Base-by-base conservation (phyloP, 2,888 invertebrate species). In the Eristalis tenax region DNA sequence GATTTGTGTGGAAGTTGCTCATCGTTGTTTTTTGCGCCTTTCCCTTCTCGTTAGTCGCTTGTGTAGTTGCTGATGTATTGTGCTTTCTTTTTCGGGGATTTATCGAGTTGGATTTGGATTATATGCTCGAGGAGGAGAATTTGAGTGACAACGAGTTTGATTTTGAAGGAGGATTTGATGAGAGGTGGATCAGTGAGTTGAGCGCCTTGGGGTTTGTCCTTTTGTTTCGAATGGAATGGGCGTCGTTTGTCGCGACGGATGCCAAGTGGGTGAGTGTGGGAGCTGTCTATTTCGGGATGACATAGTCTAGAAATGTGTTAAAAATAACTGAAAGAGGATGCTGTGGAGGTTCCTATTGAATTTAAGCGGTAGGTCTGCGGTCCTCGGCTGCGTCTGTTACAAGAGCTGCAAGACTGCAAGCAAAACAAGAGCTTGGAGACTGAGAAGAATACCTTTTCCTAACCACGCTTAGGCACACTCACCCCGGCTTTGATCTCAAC, bases 61-160 rank as follows among this genome's bases (percentile, higher is more conserved):
- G 23, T 65, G 64, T 65, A 10, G 38, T n/a, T 80, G 50, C 43
- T 73, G 74, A 59, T 74, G 73, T 64, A 68, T 68, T 77, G 56
- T 83, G 69, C 22, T 74, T 83, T 68, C 66, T 71, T 18, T n/a
- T 35, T 66, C 11, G 57, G 59, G 57, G 61, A 74, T 73, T 71
- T 40, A 73, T 73, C 57, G 77, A 40, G 63, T 57, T 65, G 50
- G 65, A 61, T 22, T 75, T 38, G 75, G 50, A 59, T 73, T 43
- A 75, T 75, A 38, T 75, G 35, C 66, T 22, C 38, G 57, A 32
- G 26, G 23, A 8, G 11, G 64, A 8, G 10, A 43, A 64, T 50
- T 57, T 64, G 57, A 38, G 57, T 75, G 65, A 57, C 75, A 66
- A 59, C 59, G 66, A 40, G 59, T 23, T 1, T 74, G 38, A 56